These are phyloP conservation scores for Diprion similis DNA, from an alignment of 1,140 invertebrate species.

Conservation along the genomic window DNA sequence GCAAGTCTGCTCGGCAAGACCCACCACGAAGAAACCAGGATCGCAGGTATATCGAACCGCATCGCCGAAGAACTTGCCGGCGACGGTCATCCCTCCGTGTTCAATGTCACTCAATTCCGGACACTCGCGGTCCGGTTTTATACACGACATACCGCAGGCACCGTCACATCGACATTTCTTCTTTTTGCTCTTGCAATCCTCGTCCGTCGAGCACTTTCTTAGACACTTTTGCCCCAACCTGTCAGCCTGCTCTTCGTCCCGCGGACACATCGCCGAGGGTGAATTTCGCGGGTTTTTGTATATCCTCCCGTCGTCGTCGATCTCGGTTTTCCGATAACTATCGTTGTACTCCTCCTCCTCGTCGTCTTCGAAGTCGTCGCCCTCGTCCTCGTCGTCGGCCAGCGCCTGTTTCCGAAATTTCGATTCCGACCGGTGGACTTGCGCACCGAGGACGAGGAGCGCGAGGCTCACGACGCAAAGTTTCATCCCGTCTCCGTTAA, in stretches of 20 bases:
- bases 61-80: conserved; percentile 80
- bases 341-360: conserved; percentile 65
- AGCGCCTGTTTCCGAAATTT: conserved; percentile 50
- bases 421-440: conserved; percentile 43
- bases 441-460: conserved; percentile 41
- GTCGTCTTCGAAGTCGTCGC: conserved; percentile 70
- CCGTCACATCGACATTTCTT: conserved; percentile 97
- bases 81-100: conserved; percentile 74
- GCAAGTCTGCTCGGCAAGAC: conserved; percentile 83
- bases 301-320: conserved; percentile 75
- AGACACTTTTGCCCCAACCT: conserved; percentile 83
- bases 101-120: conserved; percentile 75
- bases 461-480: conserved; percentile 42
- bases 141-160: conserved; percentile 94
- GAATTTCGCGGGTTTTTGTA: conserved; percentile 92
- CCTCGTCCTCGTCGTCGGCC: conserved; percentile 57
- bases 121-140: conserved; percentile 92
- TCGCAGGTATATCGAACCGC: conserved; percentile 85
- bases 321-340: conserved; percentile 62
- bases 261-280: conserved; percentile 80
- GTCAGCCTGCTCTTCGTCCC: conserved; percentile 77
- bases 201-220: conserved; percentile 91
- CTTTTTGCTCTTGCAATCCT: conserved; percentile 96
- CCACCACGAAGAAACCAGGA: conserved; percentile 85
- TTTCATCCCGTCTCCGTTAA: conserved; percentile 40